Evolutionary conservation across 1,140 invertebrate species (phyloP).

Genomic region (Papilio dardanus): DNA sequence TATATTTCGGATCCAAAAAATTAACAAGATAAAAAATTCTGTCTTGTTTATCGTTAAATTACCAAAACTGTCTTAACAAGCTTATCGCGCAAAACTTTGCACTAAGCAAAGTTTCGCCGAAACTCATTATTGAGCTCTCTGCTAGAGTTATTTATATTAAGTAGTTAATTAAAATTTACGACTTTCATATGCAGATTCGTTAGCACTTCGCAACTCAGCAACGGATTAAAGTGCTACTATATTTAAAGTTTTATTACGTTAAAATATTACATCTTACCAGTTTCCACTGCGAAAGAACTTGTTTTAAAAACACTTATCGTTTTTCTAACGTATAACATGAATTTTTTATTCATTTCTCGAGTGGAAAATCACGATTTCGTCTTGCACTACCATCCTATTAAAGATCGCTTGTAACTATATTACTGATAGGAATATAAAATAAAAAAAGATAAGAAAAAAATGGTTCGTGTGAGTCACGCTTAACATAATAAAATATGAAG

Average conservation of each 20-base stretch:
- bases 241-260: conserved; percentile 36
- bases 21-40: background rate
- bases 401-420: too few species aligned
- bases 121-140: conserved; percentile 27
- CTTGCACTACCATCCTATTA: too few species aligned
- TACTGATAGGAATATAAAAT: background rate
- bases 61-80: conserved; percentile 26
- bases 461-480: background rate
- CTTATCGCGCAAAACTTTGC: conserved; percentile 30
- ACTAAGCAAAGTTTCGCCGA: conserved; percentile 27
- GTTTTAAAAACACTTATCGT: too few species aligned
- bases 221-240: conserved; percentile 28
- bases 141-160: conserved; percentile 31
- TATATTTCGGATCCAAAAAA: too few species aligned
- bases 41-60: conserved; percentile 7
- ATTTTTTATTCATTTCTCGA: too few species aligned
- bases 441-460: conserved; percentile 28
- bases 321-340: too few species aligned
- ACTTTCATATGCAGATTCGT: conserved; percentile 30
- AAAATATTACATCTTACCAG: too few species aligned
- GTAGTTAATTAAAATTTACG: conserved; percentile 35
- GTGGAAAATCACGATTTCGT: too few species aligned
- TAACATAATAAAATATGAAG: conserved; percentile 35
- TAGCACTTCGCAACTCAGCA: conserved; percentile 23
- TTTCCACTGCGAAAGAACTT: too few species aligned